Base-by-base conservation (phyloP, 2,888 invertebrate species). In the Lasius platythorax region DNA sequence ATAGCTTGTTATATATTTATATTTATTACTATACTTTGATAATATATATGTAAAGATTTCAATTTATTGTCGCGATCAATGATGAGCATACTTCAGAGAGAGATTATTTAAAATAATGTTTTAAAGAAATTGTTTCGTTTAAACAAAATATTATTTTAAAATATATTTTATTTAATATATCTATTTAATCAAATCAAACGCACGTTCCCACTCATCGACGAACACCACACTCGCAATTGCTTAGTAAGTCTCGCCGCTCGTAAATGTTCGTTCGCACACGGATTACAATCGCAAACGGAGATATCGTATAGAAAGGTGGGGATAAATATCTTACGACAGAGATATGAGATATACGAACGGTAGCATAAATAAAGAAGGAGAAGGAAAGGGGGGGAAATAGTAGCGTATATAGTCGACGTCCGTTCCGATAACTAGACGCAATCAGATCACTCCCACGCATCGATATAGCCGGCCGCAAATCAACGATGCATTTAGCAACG, bases 341-440 rank as follows among this genome's bases (percentile, higher is more conserved):
- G 28, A 68, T 85, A 78, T 76, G 78, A 89, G 82, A 85, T 82
- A 53, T n/a, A 66, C 75, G 85, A 28, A n/a, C 85, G 81, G 74
- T 66, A 63, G 84, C 73, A 82, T 89, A 37, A 4, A 79, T 79
- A 37, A 28, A 46, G 2, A 18, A n/a, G 79, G 28, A n/a, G 43
- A 30, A 53, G 46, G 23, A 23, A 15, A 15, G 79, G 79, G 63
- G 15, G 75, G 79, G 83, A 79, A 72, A 81, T 84, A 83, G 79
- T 83, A 84, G 79, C 85, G n/a, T 85, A 53, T 8, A 53, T 53
- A 86, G 88, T 82, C 86, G 87, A 84, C 84, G 83, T 85, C 88
- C 88, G 88, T 90, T 85, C 85, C 76, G 87, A 84, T 89, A 84
- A 87, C 87, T 89, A 89, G 87, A 87, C 84, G 83, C 82, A 87